Evolutionary conservation across 2,888 invertebrate species (phyloP), one percentile per base, ranked within the genome.

Genomic region (Cheilosia vulpina): DNA sequence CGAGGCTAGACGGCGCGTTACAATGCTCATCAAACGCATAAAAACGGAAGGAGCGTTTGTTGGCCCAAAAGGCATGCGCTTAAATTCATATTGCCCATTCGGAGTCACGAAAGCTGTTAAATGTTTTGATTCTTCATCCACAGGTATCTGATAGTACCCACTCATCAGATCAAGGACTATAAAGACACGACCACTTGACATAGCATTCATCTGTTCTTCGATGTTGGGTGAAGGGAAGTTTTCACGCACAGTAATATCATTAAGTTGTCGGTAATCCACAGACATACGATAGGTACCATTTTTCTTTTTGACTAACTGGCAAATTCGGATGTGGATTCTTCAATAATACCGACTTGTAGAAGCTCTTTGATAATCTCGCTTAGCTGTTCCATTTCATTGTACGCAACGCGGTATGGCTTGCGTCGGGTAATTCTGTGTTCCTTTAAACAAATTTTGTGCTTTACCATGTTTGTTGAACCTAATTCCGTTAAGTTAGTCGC

Each of bases 21-120:
- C 27, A 2, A 17, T 41, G 17, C 60, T 55, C n/a, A 66, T 24
- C 1, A 76, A 43, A 0, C 78, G n/a, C 81, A 87, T 77, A 65
- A 82, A 90, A 0, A 88, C 87, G 0, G 89, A 88, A 0, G 89
- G 89, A 0, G 89, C 88, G 38, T 88, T 89, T 0, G 89, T 87
- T 2, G 31, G 24, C 2, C 50, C 34, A 19, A 50, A 63, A 19
- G 47, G 17, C 3, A 63, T 15, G 5, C 89, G 82, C 6, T 88
- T 89, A 63, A 88, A 90, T 58, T 89, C 88, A 38, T 87, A 90
- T 47, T 89, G 89, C 0, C 89, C 89, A 15, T 88, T 88, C 0
- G 89, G 88, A 0, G 88, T 89, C 0, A 89, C 88, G 62, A 89
- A 89, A 2, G 81, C 87, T 1, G 88, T 90, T 17, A 84, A 87